Conservation (phyloP, 2,797 vertebrate species). For the Sphenopsis melanotis region DNA sequence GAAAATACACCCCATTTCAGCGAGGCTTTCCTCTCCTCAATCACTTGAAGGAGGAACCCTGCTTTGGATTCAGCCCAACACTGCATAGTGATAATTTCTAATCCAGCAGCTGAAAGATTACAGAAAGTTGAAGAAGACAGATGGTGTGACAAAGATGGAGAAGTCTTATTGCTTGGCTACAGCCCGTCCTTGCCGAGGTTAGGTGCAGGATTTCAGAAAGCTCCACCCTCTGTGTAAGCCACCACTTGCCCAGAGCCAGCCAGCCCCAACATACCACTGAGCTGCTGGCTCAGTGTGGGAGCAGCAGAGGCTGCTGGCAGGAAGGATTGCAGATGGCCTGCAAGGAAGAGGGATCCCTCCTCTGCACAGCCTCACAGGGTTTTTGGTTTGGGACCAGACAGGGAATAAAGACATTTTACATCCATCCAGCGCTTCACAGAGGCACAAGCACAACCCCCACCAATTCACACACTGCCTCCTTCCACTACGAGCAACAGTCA, state of each 20-base stretch:
- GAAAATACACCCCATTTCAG: background rate
- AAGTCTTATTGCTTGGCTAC: conserved; percentile 26
- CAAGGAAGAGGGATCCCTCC: background rate
- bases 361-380: background rate
- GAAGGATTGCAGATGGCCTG: background rate
- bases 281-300: background rate
- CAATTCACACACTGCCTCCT: background rate
- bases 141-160: conserved; percentile 20
- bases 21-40: background rate
- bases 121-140: conserved; percentile 49
- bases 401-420: background rate
- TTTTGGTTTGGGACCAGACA: background rate
- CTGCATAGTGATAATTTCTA: conserved; percentile 36
- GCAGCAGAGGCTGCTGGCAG: background rate
- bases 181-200: background rate
- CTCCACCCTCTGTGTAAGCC: background rate
- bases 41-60: background rate
- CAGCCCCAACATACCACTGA: background rate
- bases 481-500: too few species aligned
- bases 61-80: background rate
- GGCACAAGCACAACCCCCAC: background rate
- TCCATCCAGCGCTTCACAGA: background rate
- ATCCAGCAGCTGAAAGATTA: conserved; percentile 45
- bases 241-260: background rate
- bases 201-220: background rate